Evolutionary conservation across 2,113 vertebrate species (phyloP).

Genomic region (Zosterops hypoxanthus): DNA sequence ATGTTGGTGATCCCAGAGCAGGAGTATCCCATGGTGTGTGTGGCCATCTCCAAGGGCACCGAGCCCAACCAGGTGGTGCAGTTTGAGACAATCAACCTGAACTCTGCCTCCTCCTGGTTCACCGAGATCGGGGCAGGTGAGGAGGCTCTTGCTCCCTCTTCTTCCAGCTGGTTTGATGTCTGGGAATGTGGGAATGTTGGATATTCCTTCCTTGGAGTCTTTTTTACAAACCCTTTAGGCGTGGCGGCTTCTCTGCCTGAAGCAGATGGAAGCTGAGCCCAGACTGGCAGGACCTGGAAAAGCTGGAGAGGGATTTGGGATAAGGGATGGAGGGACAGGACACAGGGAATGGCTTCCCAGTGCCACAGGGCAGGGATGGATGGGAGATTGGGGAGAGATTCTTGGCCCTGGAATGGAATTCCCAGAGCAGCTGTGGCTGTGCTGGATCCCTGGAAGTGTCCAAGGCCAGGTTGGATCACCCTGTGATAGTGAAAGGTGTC

Average conservation of each 20-base stretch:
- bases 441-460: not conserved
- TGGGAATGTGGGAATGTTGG: not conserved
- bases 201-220: rapidly evolving
- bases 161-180: rapidly evolving
- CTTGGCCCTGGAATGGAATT: rapidly evolving
- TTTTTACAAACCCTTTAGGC: not conserved
- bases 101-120: constrained; percentile 98
- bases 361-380: not conserved
- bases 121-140: constrained; percentile 91
- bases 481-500: not conserved
- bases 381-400: not conserved
- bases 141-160: not conserved
- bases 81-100: constrained; percentile 99
- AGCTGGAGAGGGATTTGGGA: not conserved
- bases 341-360: not conserved
- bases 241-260: not conserved
- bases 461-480: not conserved
- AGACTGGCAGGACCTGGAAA: not conserved
- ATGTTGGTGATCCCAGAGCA: constrained; percentile 98
- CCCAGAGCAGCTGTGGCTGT: not conserved
- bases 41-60: constrained; percentile 87
- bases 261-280: not conserved
- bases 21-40: constrained; percentile 96
- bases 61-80: constrained; percentile 90
- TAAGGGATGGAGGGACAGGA: not conserved